Conservation (phyloP, 35 echinoderm and acorn worm species). For the Strongylocentrotus purpuratus region DNA sequence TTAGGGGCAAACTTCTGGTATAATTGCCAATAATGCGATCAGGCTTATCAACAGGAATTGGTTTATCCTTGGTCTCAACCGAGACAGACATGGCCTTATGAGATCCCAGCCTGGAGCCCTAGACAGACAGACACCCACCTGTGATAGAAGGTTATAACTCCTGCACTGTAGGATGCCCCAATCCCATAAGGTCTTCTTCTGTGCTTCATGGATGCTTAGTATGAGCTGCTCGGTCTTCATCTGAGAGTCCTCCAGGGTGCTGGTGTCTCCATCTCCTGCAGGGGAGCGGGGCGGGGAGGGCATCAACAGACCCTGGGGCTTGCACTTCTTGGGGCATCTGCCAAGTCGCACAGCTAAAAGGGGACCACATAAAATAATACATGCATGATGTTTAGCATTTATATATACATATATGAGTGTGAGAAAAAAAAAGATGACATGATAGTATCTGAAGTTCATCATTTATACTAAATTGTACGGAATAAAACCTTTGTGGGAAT, state of each 20-base stretch:
- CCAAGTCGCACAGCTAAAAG: conserved; percentile 84
- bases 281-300: conserved; percentile 72
- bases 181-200: conserved; percentile 95
- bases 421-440: neutral
- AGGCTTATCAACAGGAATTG: too few relatives aligned
- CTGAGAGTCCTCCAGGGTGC: conserved; percentile 76
- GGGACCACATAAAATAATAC: neutral
- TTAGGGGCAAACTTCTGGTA: too few relatives aligned
- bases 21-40: too few relatives aligned
- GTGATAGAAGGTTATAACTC: conserved; percentile 66
- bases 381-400: neutral
- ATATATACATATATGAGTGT: neutral
- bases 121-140: conserved; percentile 27
- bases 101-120: too few relatives aligned
- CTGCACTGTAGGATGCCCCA: conserved; percentile 65
- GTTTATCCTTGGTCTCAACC: too few relatives aligned
- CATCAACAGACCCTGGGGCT: conserved; percentile 76
- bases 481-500: too few relatives aligned
- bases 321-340: conserved; percentile 98
- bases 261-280: conserved; percentile 34
- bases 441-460: neutral
- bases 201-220: conserved; percentile 92
- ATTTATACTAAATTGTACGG: too few relatives aligned
- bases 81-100: too few relatives aligned
- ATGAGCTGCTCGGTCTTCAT: conserved; percentile 97